A percentile compares a stretch with the other conserved stretches of the same genome.
Conservation (phyloP, 2,797 vertebrate genomes). For the Cynopterus sphinx region DNA sequence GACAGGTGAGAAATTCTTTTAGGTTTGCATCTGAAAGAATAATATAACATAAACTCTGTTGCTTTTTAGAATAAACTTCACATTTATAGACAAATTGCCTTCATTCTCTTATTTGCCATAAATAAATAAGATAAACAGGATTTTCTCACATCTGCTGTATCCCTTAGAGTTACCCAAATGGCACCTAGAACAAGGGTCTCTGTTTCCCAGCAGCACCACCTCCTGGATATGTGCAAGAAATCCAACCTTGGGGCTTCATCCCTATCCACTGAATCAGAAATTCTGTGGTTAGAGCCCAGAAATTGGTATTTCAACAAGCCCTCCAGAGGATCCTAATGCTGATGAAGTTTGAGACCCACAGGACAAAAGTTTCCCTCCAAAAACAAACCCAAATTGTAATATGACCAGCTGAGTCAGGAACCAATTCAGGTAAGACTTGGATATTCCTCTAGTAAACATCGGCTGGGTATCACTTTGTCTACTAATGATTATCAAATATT, state of each 20-base stretch:
- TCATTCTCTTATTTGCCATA: not conserved
- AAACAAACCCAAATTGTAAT: not conserved
- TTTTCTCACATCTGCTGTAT: not conserved
- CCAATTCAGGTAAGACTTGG: not conserved
- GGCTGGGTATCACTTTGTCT: not conserved
- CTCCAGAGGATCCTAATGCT: not conserved
- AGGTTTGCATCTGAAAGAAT: not conserved
- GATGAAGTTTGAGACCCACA: not conserved
- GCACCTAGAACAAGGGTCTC: not conserved
- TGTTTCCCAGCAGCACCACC: not conserved
- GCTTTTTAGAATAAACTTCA: not conserved
- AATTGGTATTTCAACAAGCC: not conserved
- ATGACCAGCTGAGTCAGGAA: not conserved
- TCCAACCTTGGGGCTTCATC: too few species aligned
- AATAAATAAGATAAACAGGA: not conserved
- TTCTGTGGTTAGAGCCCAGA: not conserved
- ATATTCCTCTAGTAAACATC: not conserved
- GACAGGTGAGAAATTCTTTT: not conserved
- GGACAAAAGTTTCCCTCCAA: not conserved
- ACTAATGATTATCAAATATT: not conserved
- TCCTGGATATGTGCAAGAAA: not conserved
- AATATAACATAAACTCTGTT: not conserved
- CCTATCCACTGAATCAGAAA: not conserved
- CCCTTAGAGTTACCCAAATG: not conserved
- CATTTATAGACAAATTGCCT: not conserved